Evolutionary conservation across 2,797 vertebrate genomes (phyloP).

Genomic region (Cyprinodon diabolis): DNA sequence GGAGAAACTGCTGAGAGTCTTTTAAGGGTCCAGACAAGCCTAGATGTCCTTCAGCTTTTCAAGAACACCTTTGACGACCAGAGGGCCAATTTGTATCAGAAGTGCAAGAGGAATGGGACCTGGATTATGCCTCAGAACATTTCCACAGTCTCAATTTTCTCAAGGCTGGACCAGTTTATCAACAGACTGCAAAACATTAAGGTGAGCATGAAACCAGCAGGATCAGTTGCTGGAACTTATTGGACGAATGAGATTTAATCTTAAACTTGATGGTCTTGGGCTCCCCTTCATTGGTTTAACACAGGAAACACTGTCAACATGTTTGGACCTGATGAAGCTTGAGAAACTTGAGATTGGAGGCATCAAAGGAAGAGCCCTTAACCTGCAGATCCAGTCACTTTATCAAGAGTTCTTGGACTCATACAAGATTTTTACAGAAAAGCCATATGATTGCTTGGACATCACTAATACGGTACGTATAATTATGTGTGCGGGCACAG

Average conservation of each 20-base stretch:
- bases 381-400: slow-evolving; percentile 83
- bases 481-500: not conserved
- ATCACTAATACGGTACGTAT: slow-evolving; percentile 77
- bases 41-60: slow-evolving; percentile 82
- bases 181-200: slow-evolving; percentile 78
- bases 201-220: slow-evolving; percentile 66
- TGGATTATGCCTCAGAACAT: slow-evolving; percentile 85
- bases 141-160: slow-evolving; percentile 81
- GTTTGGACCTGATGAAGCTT: slow-evolving; percentile 87
- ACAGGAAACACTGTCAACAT: slow-evolving; percentile 84
- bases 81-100: slow-evolving; percentile 71
- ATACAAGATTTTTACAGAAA: slow-evolving; percentile 81
- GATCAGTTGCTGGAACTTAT: not conserved
- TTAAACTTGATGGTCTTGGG: not conserved
- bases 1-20: slow-evolving; percentile 88
- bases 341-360: slow-evolving; percentile 92
- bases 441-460: slow-evolving; percentile 85
- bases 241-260: not conserved
- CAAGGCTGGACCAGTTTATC: slow-evolving; percentile 83
- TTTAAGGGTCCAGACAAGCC: slow-evolving; percentile 77
- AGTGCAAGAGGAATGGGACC: slow-evolving; percentile 79
- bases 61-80: slow-evolving; percentile 81
- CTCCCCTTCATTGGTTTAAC: not conserved
- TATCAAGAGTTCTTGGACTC: slow-evolving; percentile 84
- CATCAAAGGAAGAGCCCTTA: slow-evolving; percentile 82